Percentiles rank a stretch among this genome's conserved stretches.
These are phyloP conservation scores for Sternotherus odoratus DNA, from an alignment of 2,797 vertebrate species.

Conservation along the genomic window DNA sequence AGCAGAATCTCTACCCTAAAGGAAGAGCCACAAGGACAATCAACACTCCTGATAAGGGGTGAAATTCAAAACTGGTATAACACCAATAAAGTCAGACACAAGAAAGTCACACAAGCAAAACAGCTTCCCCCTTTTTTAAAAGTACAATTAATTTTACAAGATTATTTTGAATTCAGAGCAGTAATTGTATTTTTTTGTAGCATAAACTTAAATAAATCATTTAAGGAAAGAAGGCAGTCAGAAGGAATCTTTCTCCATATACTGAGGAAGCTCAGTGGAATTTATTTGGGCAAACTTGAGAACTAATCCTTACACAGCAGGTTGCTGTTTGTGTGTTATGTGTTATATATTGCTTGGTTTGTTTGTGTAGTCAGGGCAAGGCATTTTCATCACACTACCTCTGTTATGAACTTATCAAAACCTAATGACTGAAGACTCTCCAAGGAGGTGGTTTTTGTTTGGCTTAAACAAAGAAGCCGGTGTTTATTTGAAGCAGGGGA, in stretches of 20 bases:
- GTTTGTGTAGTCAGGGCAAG: neutral
- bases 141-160: neutral
- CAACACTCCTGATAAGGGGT: neutral
- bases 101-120: neutral
- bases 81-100: neutral
- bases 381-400: conserved; percentile 24
- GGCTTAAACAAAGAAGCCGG: neutral
- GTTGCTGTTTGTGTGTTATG: conserved; percentile 24
- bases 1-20: neutral
- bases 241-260: neutral
- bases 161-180: neutral
- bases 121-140: neutral
- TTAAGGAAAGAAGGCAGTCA: neutral
- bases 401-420: conserved; percentile 31
- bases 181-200: neutral
- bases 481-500: neutral
- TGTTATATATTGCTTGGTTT: conserved; percentile 5
- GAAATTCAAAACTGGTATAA: neutral
- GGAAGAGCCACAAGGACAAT: neutral
- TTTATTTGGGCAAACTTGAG: neutral
- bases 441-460: neutral
- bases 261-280: neutral
- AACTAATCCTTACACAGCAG: neutral
- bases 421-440: conserved; percentile 17
- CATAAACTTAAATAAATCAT: neutral